These are phyloP conservation scores for Amphiprion percula DNA, from an alignment of 2,113 vertebrate genomes.

Conservation along the genomic window DNA sequence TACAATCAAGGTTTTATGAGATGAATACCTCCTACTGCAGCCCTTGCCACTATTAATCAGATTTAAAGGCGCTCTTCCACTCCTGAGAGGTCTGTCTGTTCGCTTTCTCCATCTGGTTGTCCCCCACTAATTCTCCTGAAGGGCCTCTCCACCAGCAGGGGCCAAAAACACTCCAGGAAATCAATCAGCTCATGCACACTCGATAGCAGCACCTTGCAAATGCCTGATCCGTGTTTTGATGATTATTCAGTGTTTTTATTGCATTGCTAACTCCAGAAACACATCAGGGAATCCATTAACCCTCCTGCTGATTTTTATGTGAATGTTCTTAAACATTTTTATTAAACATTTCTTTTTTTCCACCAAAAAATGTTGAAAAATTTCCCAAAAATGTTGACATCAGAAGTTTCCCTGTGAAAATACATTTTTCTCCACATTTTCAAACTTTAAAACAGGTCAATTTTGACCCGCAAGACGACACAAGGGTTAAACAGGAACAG, in stretches of 20 bases:
- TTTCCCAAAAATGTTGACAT: too few relatives aligned
- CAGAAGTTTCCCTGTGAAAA: too few relatives aligned
- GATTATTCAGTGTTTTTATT: not conserved
- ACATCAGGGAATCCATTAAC: constrained; percentile 2
- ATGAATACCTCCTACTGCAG: constrained; percentile 10
- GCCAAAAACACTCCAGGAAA: not conserved
- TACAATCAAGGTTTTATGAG: constrained; percentile 21
- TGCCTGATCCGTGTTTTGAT: not conserved
- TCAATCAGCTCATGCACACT: not conserved
- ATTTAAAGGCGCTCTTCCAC: constrained; percentile 34
- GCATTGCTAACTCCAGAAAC: not conserved
- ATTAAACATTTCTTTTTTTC: too few relatives aligned
- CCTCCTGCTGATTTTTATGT: too few relatives aligned
- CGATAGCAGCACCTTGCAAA: not conserved
- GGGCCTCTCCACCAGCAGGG: constrained; percentile 50
- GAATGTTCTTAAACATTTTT: too few relatives aligned
- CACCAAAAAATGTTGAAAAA: too few relatives aligned
- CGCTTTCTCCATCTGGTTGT: constrained; percentile 1
- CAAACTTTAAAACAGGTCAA: too few relatives aligned
- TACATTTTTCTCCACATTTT: too few relatives aligned
- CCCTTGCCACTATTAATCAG: constrained; percentile 43
- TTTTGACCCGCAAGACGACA: too few relatives aligned
- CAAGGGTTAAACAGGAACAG: not conserved
- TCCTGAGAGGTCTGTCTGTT: not conserved
- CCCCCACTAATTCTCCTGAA: constrained; percentile 33